Conservation (phyloP, 2,797 vertebrate species). For the Propithecus perrieri region DNA sequence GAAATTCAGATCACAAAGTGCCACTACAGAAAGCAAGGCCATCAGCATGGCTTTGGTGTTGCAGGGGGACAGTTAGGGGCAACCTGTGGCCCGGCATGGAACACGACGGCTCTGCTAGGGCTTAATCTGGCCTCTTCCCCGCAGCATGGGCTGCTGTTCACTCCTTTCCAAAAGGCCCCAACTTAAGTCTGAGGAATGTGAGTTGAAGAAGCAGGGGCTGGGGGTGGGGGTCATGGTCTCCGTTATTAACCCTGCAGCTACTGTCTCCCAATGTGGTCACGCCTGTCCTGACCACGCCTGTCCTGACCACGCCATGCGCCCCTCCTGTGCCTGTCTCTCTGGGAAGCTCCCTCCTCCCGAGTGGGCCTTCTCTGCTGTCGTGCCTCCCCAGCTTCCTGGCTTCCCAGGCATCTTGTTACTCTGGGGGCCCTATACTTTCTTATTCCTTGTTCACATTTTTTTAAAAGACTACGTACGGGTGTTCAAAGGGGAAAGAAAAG, state of each 20-base stretch:
- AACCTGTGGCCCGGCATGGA: background rate
- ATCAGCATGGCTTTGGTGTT: accelerated
- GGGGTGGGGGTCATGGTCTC: accelerated
- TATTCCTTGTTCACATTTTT: background rate
- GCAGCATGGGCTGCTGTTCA: background rate
- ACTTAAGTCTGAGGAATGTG: background rate
- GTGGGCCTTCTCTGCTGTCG: background rate
- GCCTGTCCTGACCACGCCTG: background rate
- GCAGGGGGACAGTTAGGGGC: background rate
- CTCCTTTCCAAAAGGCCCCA: background rate
- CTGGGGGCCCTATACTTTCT: background rate
- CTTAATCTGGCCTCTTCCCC: background rate
- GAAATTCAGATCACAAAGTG: background rate
- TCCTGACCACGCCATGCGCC: accelerated
- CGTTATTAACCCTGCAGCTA: background rate
- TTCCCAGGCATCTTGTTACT: conserved; percentile 51
- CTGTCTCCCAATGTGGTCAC: background rate
- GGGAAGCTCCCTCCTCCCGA: background rate
- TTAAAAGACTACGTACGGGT: background rate
- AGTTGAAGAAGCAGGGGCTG: background rate
- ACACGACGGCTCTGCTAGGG: accelerated
- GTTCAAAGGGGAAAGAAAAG: background rate
- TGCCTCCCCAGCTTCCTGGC: background rate
- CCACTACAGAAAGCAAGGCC: background rate
- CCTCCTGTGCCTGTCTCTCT: accelerated